A percentile compares a stretch with the other conserved stretches of the same genome.
phyloP scores from a whole-genome alignment of 1,140 invertebrate genomes.

The Euura saliciscinereae region DNA sequence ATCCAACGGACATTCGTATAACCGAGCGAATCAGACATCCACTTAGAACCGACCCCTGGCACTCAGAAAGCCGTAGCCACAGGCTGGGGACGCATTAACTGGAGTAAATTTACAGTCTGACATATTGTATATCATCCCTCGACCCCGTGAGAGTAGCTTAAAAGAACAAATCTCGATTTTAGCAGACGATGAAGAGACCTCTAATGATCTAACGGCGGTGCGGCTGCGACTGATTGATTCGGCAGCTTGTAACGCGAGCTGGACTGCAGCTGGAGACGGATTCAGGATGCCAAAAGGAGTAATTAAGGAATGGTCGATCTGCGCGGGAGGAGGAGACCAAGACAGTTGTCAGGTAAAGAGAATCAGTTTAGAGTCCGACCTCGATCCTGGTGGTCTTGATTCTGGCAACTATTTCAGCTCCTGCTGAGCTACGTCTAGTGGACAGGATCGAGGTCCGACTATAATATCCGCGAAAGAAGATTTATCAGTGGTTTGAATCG shows the following conservation, averaged over 20 bases:
- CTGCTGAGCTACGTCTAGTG: too few species aligned
- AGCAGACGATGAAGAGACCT: constrained; percentile 38
- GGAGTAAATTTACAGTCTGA: too few species aligned
- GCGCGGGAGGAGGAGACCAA: constrained; percentile 71
- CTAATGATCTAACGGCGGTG: constrained; percentile 61
- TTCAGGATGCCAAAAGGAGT: constrained; percentile 57
- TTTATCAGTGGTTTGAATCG: too few species aligned
- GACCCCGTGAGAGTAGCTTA: too few species aligned
- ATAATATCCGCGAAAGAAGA: too few species aligned
- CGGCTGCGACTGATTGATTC: constrained; percentile 38
- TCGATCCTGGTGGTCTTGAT: too few species aligned
- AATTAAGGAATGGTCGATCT: constrained; percentile 62
- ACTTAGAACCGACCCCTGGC: background rate
- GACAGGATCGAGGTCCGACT: too few species aligned
- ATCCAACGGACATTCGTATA: constrained; percentile 53
- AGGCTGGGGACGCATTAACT: constrained; percentile 60
- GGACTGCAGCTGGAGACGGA: constrained; percentile 30
- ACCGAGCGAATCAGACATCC: constrained; percentile 56
- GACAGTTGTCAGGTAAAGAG: constrained; percentile 74
- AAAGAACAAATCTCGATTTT: too few species aligned
- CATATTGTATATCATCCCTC: too few species aligned
- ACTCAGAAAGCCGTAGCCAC: constrained; percentile 47
- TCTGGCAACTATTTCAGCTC: too few species aligned
- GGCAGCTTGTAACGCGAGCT: constrained; percentile 48
- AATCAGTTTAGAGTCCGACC: too few species aligned